Base-by-base conservation (phyloP, 1,140 invertebrate genomes). In the Bombus waltoni region DNA sequence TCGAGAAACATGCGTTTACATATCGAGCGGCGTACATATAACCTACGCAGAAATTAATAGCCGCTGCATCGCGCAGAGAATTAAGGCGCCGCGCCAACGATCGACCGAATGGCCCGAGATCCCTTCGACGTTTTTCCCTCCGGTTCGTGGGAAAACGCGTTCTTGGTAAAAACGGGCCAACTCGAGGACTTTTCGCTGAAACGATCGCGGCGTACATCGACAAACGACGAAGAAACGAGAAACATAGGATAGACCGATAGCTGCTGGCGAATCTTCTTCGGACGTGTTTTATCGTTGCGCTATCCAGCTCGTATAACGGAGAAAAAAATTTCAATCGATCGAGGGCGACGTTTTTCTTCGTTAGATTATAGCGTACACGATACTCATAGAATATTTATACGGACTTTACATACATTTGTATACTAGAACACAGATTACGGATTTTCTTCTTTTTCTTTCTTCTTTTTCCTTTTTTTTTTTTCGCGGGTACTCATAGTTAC, bases 1-100 rank as follows among this genome's bases (percentile, higher is more conserved):
- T 81, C 88, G 88, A 86, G 87, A 89, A 85, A 86, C 87, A 82
- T 59, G 74, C 83, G 83, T 86, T 89, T 86, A 78, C 87, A 71
- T 53, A 62, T 88, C 79, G 75, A 85, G 38, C 84, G 32, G 77
- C 62, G 87, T 87, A 65, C 62, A 32, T 62, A 42, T 44, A 47
- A 74, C 82, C 59, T 38, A 78, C 81, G 47, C 68, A 84, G 86
- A 83, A 88, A 88, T 88, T 87, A 88, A 88, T 83, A 87, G 44
- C 78, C 57, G 59, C 68, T 74, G 62, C 75, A 75, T 75, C 80
- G 44, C 44, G 47, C 13, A n/a, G 86, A 87, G 77, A 85, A 88
- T 78, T 88, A 83, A 72, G 71, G n/a, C 62, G 73, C 38, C 65
- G 65, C 65, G 75, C 71, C 15, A 28, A 9, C 22, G 13, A 62